Evolutionary conservation across 2,888 invertebrate species (phyloP).

Genomic region (Cynaeus angustus): DNA sequence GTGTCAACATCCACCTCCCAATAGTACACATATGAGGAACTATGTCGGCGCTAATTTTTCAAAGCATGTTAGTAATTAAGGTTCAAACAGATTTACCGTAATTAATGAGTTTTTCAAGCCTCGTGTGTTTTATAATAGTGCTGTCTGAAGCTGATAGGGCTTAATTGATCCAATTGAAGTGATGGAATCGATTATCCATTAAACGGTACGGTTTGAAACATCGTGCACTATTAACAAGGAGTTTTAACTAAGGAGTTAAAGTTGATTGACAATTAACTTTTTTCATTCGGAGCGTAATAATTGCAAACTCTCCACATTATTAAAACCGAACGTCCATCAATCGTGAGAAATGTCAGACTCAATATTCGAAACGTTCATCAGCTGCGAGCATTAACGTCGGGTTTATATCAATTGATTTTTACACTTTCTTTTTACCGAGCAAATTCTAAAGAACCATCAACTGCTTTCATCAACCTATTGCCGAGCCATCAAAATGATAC

Average conservation of each 20-base stretch:
- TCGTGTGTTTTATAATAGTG: conserved; percentile 22
- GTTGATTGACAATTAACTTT: conserved; percentile 48
- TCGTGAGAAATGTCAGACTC: conserved; percentile 51
- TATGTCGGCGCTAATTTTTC: background rate
- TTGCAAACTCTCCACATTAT: conserved; percentile 46
- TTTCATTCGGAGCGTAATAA: conserved; percentile 38
- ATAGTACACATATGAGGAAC: background rate
- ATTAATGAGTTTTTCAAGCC: conserved; percentile 16
- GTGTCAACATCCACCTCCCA: conserved; percentile 12
- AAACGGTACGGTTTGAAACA: conserved; percentile 33
- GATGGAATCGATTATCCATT: conserved; percentile 36
- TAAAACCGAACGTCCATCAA: conserved; percentile 50
- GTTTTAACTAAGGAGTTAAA: conserved; percentile 39
- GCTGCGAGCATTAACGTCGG: conserved; percentile 49
- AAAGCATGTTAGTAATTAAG: background rate
- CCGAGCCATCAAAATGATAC: conserved; percentile 52
- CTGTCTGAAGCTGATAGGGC: conserved; percentile 28
- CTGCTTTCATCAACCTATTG: conserved; percentile 51
- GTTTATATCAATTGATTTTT: conserved; percentile 50
- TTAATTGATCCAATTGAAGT: conserved; percentile 42
- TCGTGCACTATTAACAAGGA: conserved; percentile 48
- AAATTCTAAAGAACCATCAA: conserved; percentile 53
- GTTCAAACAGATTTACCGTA: background rate
- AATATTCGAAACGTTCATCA: conserved; percentile 50
- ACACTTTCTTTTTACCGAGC: conserved; percentile 46